Conservation (phyloP, 2,888 invertebrate genomes). For the Scrobipalpa costella region DNA sequence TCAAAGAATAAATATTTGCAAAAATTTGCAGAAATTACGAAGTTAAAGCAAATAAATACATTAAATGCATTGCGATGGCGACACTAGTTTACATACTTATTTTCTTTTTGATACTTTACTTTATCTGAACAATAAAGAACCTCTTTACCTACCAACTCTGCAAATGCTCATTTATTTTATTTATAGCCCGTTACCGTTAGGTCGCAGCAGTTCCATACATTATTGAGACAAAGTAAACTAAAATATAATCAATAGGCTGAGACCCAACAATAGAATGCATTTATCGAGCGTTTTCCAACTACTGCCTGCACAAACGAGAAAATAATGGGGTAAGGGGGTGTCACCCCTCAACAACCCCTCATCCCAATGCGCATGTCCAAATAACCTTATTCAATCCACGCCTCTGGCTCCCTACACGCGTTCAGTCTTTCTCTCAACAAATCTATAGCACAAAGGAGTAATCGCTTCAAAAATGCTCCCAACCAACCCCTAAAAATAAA, state of each 20-base stretch:
- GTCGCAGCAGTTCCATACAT: too few relatives aligned
- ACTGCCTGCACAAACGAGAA: slow-evolving; percentile 15
- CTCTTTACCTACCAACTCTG: too few relatives aligned
- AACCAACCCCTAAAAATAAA: neutral
- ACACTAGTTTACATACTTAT: too few relatives aligned
- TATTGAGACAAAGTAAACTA: too few relatives aligned
- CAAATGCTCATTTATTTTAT: too few relatives aligned
- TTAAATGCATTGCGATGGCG: too few relatives aligned
- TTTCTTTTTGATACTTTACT: too few relatives aligned
- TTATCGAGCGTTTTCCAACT: slow-evolving; percentile 13
- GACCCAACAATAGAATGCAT: slow-evolving; percentile 9
- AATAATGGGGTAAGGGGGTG: slow-evolving; percentile 16
- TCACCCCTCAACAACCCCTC: slow-evolving; percentile 14
- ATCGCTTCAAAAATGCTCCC: slow-evolving; percentile 17
- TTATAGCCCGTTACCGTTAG: too few relatives aligned
- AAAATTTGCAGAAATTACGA: too few relatives aligned
- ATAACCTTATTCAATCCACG: slow-evolving; percentile 76
- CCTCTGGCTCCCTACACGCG: slow-evolving; percentile 61
- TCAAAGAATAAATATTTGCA: too few relatives aligned
- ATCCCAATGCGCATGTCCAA: slow-evolving; percentile 76
- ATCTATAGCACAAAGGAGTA: slow-evolving; percentile 16
- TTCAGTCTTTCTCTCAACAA: slow-evolving; percentile 26
- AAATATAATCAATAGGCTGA: neutral
- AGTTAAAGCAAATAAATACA: too few relatives aligned
- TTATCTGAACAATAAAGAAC: too few relatives aligned